Evolutionary conservation across 2,113 vertebrate species (phyloP).

Genomic region (Sinocyclocheilus maitianheensis): DNA sequence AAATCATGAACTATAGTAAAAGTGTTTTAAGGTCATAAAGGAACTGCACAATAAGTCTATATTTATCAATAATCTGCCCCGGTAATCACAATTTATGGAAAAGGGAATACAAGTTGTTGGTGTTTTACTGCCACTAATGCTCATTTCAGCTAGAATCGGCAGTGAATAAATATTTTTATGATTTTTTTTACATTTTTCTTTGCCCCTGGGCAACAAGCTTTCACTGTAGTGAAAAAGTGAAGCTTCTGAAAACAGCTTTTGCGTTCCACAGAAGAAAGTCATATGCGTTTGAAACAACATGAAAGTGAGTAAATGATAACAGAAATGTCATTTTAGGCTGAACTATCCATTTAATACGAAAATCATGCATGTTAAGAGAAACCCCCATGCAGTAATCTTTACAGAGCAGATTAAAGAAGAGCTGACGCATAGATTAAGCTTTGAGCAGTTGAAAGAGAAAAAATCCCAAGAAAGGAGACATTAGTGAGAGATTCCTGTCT

Average conservation of each 20-base stretch:
- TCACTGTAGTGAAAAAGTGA: background rate
- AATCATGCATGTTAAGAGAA: slow-evolving; percentile 16
- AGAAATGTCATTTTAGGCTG: background rate
- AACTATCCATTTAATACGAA: background rate
- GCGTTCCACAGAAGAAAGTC: background rate
- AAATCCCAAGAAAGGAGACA: background rate
- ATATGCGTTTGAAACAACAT: background rate
- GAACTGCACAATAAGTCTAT: background rate
- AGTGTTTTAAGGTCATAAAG: background rate
- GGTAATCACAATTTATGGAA: background rate
- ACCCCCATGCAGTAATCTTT: slow-evolving; percentile 50
- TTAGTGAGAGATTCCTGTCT: background rate
- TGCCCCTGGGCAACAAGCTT: background rate
- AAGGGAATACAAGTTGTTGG: background rate
- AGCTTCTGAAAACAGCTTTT: background rate
- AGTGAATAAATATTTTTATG: background rate
- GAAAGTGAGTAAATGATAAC: background rate
- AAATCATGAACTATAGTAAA: background rate
- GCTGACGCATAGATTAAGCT: background rate
- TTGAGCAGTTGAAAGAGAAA: slow-evolving; percentile 13
- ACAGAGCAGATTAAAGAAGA: background rate
- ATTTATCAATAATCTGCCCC: background rate
- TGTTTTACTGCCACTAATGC: background rate
- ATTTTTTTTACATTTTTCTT: background rate
- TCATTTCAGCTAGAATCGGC: background rate